These are phyloP conservation scores for Icerya purchasi DNA, from an alignment of 2,888 invertebrate genomes.

Conservation along the genomic window DNA sequence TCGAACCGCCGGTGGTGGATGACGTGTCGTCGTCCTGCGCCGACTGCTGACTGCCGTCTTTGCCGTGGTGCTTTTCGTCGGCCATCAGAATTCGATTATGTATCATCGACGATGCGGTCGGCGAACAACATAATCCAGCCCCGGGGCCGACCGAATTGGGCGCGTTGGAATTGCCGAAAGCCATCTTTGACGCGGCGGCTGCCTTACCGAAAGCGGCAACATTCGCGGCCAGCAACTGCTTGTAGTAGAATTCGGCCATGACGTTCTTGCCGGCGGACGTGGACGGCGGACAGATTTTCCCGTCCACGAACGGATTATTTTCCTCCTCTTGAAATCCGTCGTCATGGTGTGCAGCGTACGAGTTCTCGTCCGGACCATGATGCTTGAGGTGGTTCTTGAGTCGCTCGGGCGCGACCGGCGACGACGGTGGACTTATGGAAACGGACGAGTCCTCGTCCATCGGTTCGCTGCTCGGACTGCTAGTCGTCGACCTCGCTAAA, in stretches of 20 bases:
- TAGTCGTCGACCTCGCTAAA: too few species aligned
- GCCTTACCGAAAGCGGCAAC: constrained; percentile 17
- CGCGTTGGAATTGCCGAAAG: constrained; percentile 8
- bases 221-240: constrained; percentile 20
- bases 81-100: constrained; percentile 6
- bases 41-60: constrained; percentile 9
- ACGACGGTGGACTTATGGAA: too few species aligned
- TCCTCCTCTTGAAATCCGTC: too few species aligned
- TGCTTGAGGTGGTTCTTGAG: too few species aligned
- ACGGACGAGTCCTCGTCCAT: too few species aligned
- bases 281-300: neutral
- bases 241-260: constrained; percentile 19
- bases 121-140: too few species aligned
- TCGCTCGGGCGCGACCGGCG: too few species aligned
- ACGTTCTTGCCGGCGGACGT: constrained; percentile 3
- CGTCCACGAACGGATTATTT: neutral
- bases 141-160: neutral
- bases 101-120: too few species aligned
- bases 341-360: too few species aligned
- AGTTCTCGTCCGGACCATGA: too few species aligned
- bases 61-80: neutral
- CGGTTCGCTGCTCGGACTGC: too few species aligned
- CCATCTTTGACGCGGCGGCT: constrained; percentile 9
- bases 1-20: neutral
- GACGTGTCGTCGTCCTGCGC: neutral